These are phyloP conservation scores for Cerceris rybyensis DNA, from an alignment of 2,888 invertebrate genomes.

Conservation along the genomic window DNA sequence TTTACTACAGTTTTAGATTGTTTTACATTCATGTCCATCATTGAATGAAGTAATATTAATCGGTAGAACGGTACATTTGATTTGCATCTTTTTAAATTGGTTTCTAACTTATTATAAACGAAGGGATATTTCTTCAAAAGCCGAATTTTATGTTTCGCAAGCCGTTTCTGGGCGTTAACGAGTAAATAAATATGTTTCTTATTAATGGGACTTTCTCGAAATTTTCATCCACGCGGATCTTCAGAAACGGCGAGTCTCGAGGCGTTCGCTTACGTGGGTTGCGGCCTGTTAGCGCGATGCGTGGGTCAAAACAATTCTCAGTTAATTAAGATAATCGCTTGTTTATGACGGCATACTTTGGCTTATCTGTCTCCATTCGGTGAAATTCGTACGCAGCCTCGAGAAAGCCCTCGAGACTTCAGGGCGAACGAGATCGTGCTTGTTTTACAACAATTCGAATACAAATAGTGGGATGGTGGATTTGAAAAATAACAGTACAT, in stretches of 20 bases:
- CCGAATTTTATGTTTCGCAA: not conserved
- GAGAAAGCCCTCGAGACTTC: constrained; percentile 43
- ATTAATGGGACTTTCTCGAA: constrained; percentile 17
- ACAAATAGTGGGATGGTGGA: not conserved
- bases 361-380: constrained; percentile 55
- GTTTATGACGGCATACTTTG: constrained; percentile 70
- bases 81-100: too few relatives aligned
- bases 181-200: not conserved
- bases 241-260: constrained; percentile 12
- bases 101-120: too few relatives aligned
- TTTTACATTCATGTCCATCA: too few relatives aligned
- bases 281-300: constrained; percentile 57
- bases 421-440: constrained; percentile 1
- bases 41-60: too few relatives aligned
- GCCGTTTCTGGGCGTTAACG: not conserved
- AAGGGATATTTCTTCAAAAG: too few relatives aligned
- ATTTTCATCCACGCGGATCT: constrained; percentile 11
- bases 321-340: constrained; percentile 80
- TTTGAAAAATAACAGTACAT: too few relatives aligned
- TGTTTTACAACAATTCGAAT: not conserved
- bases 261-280: constrained; percentile 61
- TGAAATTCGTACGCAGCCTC: constrained; percentile 58
- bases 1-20: too few relatives aligned
- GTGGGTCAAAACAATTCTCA: constrained; percentile 78
- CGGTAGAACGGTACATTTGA: too few relatives aligned